Base-by-base conservation (phyloP, 2,797 vertebrate species). In the Pseudochirops corinnae region DNA sequence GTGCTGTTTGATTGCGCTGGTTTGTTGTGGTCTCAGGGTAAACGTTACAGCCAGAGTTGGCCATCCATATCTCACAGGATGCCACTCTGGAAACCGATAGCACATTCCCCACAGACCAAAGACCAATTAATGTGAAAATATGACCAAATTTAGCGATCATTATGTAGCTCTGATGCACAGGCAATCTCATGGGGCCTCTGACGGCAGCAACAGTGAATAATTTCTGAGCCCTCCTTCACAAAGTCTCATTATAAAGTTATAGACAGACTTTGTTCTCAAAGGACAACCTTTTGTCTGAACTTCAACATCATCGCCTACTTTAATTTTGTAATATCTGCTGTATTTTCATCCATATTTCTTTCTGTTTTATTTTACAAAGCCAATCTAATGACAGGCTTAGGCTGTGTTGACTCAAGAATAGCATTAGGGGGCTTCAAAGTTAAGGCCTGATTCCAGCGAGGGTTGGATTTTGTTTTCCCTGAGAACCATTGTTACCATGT, bases 231-330 rank as follows among this genome's bases (percentile, higher is more conserved):
- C 97, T 98, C 94, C 97, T 96, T 96, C 97, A 90, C 87, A 87
- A 96, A 98, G 92, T 97, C 98, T 98, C 98, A 98, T 98, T 98
- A 93, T 96, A 96, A 97, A 98, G 97, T 96, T 98, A 94, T 11
- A 95, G 92, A 87, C 67, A 67, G 57, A 53, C 12, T 98, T 28
- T 6, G 53, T 97, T 97, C 97, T 98, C 97, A 55, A 93, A 97
- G 97, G 97, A 98, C 95, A 98, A 87, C 58, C 93, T 98, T 96
- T 98, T 94, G 97, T 95, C 95, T 96, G 87, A 98, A 96, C 94
- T 97, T 98, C 5, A 92, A 50, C 46, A 55, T 97, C 74, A 92
- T 96, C 97, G 96, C 97, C 60, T 12, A 46, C 39, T 96, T 98
- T 87, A 56, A n/a, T 93, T 96, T 92, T 96, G 28, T 90, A 11